These are phyloP conservation scores for Chamaea fasciata DNA, from an alignment of 2,113 vertebrate species.

Conservation along the genomic window DNA sequence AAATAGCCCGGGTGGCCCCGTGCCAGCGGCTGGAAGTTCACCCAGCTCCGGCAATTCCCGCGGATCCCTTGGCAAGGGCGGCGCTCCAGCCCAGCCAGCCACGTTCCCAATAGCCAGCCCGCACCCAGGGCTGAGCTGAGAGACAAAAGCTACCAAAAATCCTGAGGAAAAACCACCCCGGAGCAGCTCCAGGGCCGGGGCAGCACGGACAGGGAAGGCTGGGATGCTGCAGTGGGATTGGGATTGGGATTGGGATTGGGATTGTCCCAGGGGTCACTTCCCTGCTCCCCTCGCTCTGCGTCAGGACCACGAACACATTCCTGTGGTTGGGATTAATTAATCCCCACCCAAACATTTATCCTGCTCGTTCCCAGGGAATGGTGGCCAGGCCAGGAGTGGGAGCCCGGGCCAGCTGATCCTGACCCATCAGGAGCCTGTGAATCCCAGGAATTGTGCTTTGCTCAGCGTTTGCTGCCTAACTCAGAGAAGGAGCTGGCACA, in stretches of 20 bases:
- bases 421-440: not conserved
- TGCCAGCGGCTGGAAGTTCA: not conserved
- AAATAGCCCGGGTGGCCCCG: not conserved
- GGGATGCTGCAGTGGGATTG: not conserved
- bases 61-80: not conserved
- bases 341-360: rapidly evolving
- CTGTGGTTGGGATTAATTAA: not conserved
- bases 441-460: not conserved
- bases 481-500: not conserved
- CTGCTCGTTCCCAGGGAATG: not conserved
- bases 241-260: rapidly evolving
- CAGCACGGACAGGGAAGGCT: not conserved
- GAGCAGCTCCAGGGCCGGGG: not conserved
- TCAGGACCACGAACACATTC: rapidly evolving
- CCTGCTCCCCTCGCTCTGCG: not conserved
- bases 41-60: not conserved
- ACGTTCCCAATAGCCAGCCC: not conserved
- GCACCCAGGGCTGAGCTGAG: not conserved
- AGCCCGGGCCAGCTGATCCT: not conserved
- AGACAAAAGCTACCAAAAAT: rapidly evolving
- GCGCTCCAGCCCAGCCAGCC: not conserved
- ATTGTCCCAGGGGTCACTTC: not conserved
- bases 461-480: no score
- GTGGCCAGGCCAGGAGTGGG: not conserved
- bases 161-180: rapidly evolving